Evolutionary conservation across 2,797 vertebrate species (phyloP), one percentile per base, ranked within the genome.

Genomic region (Gouania willdenowi): DNA sequence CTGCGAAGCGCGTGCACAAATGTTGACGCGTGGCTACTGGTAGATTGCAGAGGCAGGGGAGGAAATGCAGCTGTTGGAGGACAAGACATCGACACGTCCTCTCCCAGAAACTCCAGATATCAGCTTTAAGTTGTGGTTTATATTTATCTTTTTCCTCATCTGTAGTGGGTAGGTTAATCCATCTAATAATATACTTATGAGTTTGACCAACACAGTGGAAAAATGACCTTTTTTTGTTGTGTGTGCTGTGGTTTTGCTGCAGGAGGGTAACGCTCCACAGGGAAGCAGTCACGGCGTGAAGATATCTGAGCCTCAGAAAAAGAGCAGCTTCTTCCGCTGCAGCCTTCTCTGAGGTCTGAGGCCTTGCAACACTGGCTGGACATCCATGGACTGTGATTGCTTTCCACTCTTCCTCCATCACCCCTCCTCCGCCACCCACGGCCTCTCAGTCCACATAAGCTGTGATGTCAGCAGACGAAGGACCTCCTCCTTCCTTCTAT

Each of bases 291-390:
- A 95, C 12, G 95, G 92, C 39, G 90, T 98, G 52, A 97, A 93
- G 87, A 98, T 98, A 83, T 93, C 90, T 2, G 94, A 97, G 50
- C 94, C 91, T 54, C 93, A 93, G 87, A 98, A 95, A 91, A 96
- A 94, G 85, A 93, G 79, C 92, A 93, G 91, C 84, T 97, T 99
- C 86, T 98, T 99, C 86, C 92, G 95, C 82, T 99, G 97, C 65
- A 84, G 72, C 73, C 86, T 99, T 46, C 92, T 98, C 89, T 99
- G 93, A 98, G 88, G 77, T 70, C 67, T 2, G 5, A 29, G 85
- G 88, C 87, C 86, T 87, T 57, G 22, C 53, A 70, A 13, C 40
- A 43, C 60, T 56, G 37, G 86, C 87, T 83, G 86, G 62, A 77
- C 83, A 53, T 34, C 71, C 83, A 87, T 87, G 89, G 85, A 95